Conservation (phyloP, 2,797 vertebrate species). For the Dicrostonyx torquatus region DNA sequence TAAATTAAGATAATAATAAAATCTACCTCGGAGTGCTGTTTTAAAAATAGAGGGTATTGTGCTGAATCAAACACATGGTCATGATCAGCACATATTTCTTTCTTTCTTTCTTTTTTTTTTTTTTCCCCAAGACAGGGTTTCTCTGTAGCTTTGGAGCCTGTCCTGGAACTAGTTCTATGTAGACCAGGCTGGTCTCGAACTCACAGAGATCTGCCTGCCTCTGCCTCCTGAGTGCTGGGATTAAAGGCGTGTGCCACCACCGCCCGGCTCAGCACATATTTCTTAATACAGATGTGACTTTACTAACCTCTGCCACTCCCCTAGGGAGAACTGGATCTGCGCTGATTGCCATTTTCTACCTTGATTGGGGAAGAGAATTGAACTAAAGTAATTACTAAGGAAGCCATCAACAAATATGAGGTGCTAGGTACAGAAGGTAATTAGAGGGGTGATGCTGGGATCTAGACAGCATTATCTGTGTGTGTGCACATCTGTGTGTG, state of each 20-base stretch:
- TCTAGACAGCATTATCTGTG: neutral
- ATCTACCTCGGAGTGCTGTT: neutral
- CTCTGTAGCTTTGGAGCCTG: no score
- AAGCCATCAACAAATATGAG: neutral
- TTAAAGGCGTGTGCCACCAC: no score
- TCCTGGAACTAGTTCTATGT: no score
- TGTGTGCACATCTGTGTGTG: neutral
- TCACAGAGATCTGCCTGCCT: no score
- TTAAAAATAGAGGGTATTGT: slow-evolving; percentile 43
- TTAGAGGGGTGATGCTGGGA: neutral
- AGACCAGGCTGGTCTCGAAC: no score
- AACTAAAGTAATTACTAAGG: slow-evolving; percentile 24
- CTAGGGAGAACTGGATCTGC: neutral
- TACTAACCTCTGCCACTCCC: neutral
- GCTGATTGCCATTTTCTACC: neutral
- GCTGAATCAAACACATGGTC: neutral
- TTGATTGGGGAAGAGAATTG: neutral
- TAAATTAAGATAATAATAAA: slow-evolving; percentile 12
- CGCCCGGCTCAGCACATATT: neutral
- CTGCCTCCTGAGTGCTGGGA: no score
- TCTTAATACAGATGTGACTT: neutral
- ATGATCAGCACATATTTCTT: neutral
- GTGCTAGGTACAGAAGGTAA: neutral
- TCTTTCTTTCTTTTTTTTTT: no score
- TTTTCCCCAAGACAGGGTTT: no score